Base-by-base conservation (phyloP, 2,113 vertebrate genomes). In the Litocranius walleri region DNA sequence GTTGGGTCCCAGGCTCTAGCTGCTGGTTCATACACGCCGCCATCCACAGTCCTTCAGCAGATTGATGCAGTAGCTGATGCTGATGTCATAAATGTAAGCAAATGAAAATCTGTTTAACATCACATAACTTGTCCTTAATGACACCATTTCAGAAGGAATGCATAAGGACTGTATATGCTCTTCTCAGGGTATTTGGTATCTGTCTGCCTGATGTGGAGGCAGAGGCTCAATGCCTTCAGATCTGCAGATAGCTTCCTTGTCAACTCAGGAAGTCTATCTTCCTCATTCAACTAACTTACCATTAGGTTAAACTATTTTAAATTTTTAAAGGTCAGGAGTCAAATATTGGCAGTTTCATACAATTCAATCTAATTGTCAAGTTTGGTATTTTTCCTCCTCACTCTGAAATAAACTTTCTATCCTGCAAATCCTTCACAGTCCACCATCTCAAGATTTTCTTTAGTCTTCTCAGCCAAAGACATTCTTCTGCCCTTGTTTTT, bases 51-150 rank as follows among this genome's bases (percentile, higher is more conserved):
- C 85, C 97, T 99, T 88, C 99, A 99, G 82, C 99, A 99, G 97
- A 99, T 99, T 0, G 99, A 99, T 97, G 99, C 99, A 1, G 99
- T 99, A 88, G 92, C 99, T 57, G 98, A 99, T 17, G 98, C 98
- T 11, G 99, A 99, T 77, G 98, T 99, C 59, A 97, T 99, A 97
- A 99, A 99, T 40, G 99, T 99, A 99, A 99, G 99, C 98, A 97
- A 87, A 93, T 81, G 83, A 87, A 48, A 77, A 92, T 77, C 78
- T 56, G 36, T 77, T 90, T 88, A 64, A 50, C 50, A 19, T 27
- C 43, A 45, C n/a, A 64, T 81, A 67, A 90, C n/a, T 50, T 90
- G 40, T 30, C 59, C 61, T 83, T 91, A 5, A 23, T 81, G 85
- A 59, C 23, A 17, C 6, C 9, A 1, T 93, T 93, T 74, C 78